These are phyloP conservation scores for zebrafish (Danio rerio) DNA, from an alignment of 2,113 vertebrate genomes.

Conservation along the genomic window DNA sequence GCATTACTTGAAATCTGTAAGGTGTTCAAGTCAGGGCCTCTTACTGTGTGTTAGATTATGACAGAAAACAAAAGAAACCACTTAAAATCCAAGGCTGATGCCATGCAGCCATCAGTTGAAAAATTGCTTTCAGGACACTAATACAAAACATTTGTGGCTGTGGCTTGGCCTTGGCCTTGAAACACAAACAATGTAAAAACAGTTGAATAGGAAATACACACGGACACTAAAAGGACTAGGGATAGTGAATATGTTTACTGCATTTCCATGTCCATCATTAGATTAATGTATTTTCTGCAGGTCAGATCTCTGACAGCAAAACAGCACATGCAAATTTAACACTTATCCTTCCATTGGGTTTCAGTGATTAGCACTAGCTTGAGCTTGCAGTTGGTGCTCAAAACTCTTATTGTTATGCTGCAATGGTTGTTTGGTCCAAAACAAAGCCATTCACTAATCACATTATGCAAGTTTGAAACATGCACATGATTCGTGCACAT, in stretches of 20 bases:
- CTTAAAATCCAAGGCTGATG: slow-evolving; percentile 20
- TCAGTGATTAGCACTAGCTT: neutral
- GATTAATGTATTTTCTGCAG: slow-evolving; percentile 1
- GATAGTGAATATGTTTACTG: slow-evolving; percentile 11
- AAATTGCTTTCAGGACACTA: slow-evolving; percentile 27
- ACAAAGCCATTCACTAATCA: neutral
- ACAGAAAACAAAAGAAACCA: neutral
- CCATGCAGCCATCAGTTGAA: slow-evolving; percentile 8
- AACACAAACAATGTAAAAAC: slow-evolving; percentile 17
- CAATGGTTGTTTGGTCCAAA: neutral
- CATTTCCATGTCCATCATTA: neutral
- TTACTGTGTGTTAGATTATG: slow-evolving; percentile 10
- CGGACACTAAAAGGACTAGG: neutral
- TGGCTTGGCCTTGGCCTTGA: slow-evolving; percentile 37
- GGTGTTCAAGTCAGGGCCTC: neutral
- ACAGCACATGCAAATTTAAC: neutral
- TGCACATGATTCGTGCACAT: neutral
- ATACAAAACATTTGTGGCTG: slow-evolving; percentile 4
- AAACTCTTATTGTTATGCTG: neutral
- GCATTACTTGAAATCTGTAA: neutral
- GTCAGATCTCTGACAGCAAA: neutral
- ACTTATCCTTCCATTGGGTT: neutral
- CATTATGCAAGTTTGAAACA: neutral
- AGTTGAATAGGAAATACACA: neutral
- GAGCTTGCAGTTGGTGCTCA: neutral